Percentiles rank a stretch among this genome's conserved stretches.
Evolutionary conservation across 1,140 invertebrate species (phyloP).

Genomic region (Zophobas morio): DNA sequence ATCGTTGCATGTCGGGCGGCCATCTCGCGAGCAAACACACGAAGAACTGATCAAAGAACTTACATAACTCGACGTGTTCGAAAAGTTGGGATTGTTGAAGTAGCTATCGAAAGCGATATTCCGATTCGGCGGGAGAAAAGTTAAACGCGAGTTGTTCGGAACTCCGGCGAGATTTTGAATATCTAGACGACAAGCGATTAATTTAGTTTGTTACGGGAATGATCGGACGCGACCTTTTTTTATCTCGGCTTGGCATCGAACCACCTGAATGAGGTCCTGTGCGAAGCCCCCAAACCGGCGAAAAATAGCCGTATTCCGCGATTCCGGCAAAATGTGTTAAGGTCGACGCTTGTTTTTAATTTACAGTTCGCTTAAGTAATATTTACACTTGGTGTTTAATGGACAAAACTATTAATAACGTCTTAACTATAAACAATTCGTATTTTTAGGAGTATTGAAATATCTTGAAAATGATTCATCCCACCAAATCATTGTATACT

Average conservation of each 20-base stretch:
- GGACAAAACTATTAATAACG: conserved; percentile 47
- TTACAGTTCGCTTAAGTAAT: conserved; percentile 44
- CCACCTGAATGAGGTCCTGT: neutral
- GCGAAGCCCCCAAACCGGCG: neutral
- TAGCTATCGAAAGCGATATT: too few species aligned
- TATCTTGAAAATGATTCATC: conserved; percentile 44
- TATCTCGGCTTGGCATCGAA: neutral
- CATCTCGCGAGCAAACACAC: too few species aligned
- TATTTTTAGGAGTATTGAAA: conserved; percentile 47
- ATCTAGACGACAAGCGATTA: too few species aligned
- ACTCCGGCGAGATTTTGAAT: too few species aligned
- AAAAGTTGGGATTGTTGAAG: too few species aligned
- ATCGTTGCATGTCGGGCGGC: too few species aligned
- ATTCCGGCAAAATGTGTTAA: conserved; percentile 31
- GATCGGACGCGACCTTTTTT: neutral
- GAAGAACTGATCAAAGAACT: too few species aligned
- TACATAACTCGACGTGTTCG: too few species aligned
- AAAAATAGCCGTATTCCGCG: neutral
- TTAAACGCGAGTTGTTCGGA: too few species aligned
- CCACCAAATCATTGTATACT: conserved; percentile 31
- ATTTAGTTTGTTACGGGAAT: neutral
- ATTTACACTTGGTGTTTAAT: conserved; percentile 48
- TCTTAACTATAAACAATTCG: conserved; percentile 43
- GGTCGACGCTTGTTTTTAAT: conserved; percentile 46
- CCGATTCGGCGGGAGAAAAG: too few species aligned